These are phyloP conservation scores for Denticeps clupeoides DNA, from an alignment of 2,797 vertebrate species.

Conservation along the genomic window DNA sequence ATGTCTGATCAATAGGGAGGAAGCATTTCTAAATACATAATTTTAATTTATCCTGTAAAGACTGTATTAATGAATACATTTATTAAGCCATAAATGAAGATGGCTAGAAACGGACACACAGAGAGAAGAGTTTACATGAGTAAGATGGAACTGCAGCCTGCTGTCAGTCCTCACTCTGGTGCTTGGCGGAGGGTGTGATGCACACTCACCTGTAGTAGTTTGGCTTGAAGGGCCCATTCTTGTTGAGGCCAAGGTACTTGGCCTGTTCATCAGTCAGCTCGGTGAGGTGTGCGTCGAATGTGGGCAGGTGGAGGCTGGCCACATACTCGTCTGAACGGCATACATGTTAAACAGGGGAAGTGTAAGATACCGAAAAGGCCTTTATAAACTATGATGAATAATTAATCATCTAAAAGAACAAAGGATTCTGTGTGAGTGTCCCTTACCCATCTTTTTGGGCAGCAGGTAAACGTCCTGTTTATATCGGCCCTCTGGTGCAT, in stretches of 20 bases:
- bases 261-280: slow-evolving; percentile 92
- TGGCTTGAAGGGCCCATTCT: slow-evolving; percentile 97
- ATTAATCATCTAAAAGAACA: slow-evolving; percentile 78
- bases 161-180: too few species aligned
- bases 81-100: too few species aligned
- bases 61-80: too few species aligned
- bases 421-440: not conserved
- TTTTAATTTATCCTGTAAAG: too few species aligned
- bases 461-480: slow-evolving; percentile 92
- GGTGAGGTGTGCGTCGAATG: slow-evolving; percentile 92
- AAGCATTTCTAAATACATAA: too few species aligned
- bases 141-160: too few species aligned
- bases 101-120: too few species aligned
- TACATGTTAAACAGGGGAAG: not conserved
- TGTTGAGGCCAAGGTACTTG: slow-evolving; percentile 95
- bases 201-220: slow-evolving; percentile 86
- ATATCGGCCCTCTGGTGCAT: slow-evolving; percentile 89
- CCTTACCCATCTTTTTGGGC: slow-evolving; percentile 94
- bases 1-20: too few species aligned
- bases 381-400: too few species aligned
- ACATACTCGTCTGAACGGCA: slow-evolving; percentile 83
- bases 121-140: too few species aligned
- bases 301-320: slow-evolving; percentile 94
- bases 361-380: not conserved
- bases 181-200: not conserved